Conservation (phyloP, 2,797 vertebrate genomes). For the Pseudomugil gertrudae region DNA sequence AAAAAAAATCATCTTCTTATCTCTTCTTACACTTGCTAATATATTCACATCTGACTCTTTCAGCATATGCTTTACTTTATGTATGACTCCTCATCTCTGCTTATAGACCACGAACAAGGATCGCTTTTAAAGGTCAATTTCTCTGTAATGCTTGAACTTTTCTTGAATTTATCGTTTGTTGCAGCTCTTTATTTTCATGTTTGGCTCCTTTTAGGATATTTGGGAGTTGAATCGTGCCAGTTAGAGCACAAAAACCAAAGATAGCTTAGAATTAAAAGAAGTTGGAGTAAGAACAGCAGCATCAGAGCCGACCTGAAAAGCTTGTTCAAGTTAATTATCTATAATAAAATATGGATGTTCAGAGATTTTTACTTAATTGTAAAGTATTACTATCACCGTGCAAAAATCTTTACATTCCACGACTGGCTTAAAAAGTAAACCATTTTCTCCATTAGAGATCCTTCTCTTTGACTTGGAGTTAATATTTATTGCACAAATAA, state of each 20-base stretch:
- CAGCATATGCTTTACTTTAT: not conserved
- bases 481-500: constrained; percentile 5
- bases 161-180: not conserved
- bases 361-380: too few relatives aligned
- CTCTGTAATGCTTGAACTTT: not conserved
- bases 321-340: not conserved
- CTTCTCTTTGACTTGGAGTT: not conserved
- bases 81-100: constrained; percentile 25
- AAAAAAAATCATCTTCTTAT: not conserved
- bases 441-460: not conserved
- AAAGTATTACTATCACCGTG: too few relatives aligned
- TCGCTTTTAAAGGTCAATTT: not conserved
- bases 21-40: not conserved
- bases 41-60: not conserved
- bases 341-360: not conserved
- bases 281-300: not conserved
- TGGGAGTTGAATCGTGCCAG: not conserved
- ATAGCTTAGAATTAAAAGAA: not conserved
- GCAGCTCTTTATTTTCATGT: not conserved
- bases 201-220: not conserved
- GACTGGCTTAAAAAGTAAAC: not conserved
- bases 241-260: not conserved
- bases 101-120: not conserved
- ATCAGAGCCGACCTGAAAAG: not conserved
- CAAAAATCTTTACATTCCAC: not conserved